Conservation (phyloP, 2,888 invertebrate genomes). For the Urechis unicinctus region DNA sequence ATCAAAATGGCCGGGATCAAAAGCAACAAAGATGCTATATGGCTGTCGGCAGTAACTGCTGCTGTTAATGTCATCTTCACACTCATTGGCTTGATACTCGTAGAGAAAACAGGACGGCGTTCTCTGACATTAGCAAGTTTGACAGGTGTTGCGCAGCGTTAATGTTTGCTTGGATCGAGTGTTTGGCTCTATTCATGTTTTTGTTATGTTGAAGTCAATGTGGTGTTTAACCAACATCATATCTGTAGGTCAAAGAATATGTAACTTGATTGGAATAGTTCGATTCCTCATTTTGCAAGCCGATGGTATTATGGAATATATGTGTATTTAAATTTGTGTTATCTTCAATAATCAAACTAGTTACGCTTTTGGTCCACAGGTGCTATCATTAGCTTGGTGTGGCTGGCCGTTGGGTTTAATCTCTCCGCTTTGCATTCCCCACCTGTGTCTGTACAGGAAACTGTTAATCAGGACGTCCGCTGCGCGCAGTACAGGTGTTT, state of each 20-base stretch:
- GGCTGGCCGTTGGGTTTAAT: conserved; percentile 46
- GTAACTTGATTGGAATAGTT: too few relatives aligned
- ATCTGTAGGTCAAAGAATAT: too few relatives aligned
- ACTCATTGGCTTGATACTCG: conserved; percentile 44
- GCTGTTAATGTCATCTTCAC: conserved; percentile 46
- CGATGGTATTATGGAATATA: too few relatives aligned
- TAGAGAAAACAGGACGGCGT: conserved; percentile 44
- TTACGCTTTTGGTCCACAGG: too few relatives aligned
- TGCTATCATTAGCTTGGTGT: conserved; percentile 35
- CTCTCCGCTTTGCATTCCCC: conserved; percentile 38
- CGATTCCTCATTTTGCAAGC: too few relatives aligned
- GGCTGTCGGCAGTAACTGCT: conserved; percentile 44
- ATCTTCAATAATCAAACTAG: too few relatives aligned
- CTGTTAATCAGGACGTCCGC: background rate
- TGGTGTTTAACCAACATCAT: too few relatives aligned
- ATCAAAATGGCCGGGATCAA: conserved; percentile 47
- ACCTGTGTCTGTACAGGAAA: conserved; percentile 6
- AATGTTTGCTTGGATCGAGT: background rate
- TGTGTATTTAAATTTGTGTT: too few relatives aligned
- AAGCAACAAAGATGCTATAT: conserved; percentile 42
- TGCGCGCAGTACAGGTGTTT: conserved; percentile 8
- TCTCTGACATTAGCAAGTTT: conserved; percentile 41
- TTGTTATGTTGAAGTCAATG: background rate
- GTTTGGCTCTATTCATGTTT: background rate
- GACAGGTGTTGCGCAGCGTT: conserved; percentile 49